phyloP scores from a whole-genome alignment of 2,888 invertebrate species.

The Rosalia funebris region DNA sequence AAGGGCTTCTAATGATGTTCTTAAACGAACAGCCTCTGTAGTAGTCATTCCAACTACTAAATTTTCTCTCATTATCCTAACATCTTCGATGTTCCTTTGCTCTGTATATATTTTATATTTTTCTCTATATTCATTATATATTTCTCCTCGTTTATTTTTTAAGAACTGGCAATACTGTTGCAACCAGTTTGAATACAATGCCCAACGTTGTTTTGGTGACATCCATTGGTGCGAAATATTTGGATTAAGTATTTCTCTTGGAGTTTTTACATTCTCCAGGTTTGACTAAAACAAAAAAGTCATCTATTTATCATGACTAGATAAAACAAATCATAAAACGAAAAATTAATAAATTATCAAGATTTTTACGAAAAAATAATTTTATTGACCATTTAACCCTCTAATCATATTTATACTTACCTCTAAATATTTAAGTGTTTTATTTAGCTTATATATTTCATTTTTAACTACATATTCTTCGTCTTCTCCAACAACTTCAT shows the following conservation, averaged over 20 bases:
- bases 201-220: constrained; percentile 53
- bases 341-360: too few species aligned
- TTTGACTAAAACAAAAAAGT: constrained; percentile 6
- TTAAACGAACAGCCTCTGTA: constrained; percentile 77
- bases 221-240: constrained; percentile 45
- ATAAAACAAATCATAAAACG: too few species aligned
- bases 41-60: constrained; percentile 81
- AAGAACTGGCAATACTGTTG: constrained; percentile 39
- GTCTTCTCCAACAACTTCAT: background rate
- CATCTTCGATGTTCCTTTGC: constrained; percentile 68
- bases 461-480: too few species aligned
- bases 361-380: background rate
- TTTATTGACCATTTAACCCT: background rate
- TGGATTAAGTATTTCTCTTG: background rate
- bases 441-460: background rate
- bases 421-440: background rate
- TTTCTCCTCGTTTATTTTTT: constrained; percentile 38
- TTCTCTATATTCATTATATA: constrained; percentile 45
- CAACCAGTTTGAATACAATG: constrained; percentile 57
- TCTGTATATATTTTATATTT: constrained; percentile 63
- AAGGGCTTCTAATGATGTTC: constrained; percentile 70
- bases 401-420: too few species aligned
- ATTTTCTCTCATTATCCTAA: constrained; percentile 66
- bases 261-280: background rate
- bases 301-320: background rate